Evolutionary conservation across 2,113 vertebrate genomes (phyloP), one percentile per base, ranked within the genome.

Genomic region (Cyanocitta stelleri): DNA sequence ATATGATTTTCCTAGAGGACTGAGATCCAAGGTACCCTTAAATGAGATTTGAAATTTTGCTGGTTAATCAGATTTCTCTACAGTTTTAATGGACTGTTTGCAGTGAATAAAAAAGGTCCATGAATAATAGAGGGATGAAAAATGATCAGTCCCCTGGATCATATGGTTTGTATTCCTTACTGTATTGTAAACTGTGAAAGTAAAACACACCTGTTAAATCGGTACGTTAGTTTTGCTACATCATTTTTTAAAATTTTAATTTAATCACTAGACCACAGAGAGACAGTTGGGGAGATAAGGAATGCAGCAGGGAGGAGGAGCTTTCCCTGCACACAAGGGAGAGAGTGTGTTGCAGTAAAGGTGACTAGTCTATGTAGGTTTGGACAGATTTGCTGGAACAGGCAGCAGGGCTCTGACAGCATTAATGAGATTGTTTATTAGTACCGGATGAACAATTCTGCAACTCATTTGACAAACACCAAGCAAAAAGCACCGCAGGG

Each of bases 361-460:
- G 85, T 90, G 56, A 69, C 90, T 95, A 48, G 84, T 51, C 91
- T 87, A 49, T 87, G 95, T 94, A 91, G 89, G 93, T 73, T 96
- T 97, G 91, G 94, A 93, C 93, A 96, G 92, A 94, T 94, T 95
- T 86, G 64, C 90, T 88, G 84, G 91, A 95, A 90, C 90, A 88
- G 88, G 92, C 93, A 96, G 85, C 85, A 82, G 81, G 91, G 85
- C 83, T 96, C 90, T 95, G 92, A 55, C 95, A 93, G 92, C 89
- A 89, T 96, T 97, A 96, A 97, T 97, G 92, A 96, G 96, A 90
- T 95, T 96, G 96, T 97, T 97, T 97, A 97, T 97, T 97, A 97
- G 95, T 94, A 94, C 61, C 61, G 95, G 94, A 96, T 97, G 97
- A 96, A 86, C 91, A 97, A 93, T 93, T 97, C 93, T 95, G 93